Percentiles rank a stretch among this genome's conserved stretches.
These are phyloP conservation scores for Columba janthina DNA, from an alignment of 2,113 vertebrate genomes.

Conservation along the genomic window DNA sequence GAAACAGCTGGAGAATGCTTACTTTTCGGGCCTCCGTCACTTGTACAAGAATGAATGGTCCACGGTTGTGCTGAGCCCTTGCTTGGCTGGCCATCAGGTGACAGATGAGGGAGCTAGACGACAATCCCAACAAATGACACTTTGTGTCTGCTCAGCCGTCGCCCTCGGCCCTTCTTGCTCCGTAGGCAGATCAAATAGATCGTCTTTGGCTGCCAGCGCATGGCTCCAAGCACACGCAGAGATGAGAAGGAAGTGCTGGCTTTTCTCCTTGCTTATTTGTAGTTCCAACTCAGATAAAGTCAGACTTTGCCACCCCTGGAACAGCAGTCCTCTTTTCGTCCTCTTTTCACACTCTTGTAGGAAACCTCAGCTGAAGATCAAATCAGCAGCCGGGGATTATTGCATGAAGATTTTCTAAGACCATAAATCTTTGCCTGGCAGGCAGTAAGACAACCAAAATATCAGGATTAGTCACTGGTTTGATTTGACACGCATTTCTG, in stretches of 20 bases:
- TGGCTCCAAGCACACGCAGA: neutral
- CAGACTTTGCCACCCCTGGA: neutral
- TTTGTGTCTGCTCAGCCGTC: neutral
- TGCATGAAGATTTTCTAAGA: conserved; percentile 58
- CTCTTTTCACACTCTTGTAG: conserved; percentile 1
- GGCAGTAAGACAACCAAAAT: conserved; percentile 72
- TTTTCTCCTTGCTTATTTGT: conserved; percentile 16
- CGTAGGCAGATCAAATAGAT: conserved; percentile 1
- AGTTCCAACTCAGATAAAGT: neutral
- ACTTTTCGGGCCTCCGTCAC: conserved; percentile 42
- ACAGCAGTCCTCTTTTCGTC: conserved; percentile 42
- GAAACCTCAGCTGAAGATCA: conserved; percentile 65
- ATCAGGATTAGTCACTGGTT: conserved; percentile 76
- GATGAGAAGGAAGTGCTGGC: neutral
- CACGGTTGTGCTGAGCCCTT: neutral
- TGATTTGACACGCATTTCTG: conserved; percentile 70
- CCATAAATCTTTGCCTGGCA: conserved; percentile 42
- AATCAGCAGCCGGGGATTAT: conserved; percentile 64
- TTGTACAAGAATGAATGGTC: conserved; percentile 15
- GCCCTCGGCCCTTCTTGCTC: neutral
- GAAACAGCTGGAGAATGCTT: conserved; percentile 37
- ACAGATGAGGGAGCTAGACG: conserved; percentile 47
- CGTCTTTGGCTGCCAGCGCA: conserved; percentile 39
- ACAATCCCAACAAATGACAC: conserved; percentile 23
- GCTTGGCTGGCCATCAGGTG: conserved; percentile 57